Percentiles rank a stretch among this genome's conserved stretches.
Evolutionary conservation across 2,113 vertebrate genomes (phyloP).

Genomic region (Phaethornis superciliosus): DNA sequence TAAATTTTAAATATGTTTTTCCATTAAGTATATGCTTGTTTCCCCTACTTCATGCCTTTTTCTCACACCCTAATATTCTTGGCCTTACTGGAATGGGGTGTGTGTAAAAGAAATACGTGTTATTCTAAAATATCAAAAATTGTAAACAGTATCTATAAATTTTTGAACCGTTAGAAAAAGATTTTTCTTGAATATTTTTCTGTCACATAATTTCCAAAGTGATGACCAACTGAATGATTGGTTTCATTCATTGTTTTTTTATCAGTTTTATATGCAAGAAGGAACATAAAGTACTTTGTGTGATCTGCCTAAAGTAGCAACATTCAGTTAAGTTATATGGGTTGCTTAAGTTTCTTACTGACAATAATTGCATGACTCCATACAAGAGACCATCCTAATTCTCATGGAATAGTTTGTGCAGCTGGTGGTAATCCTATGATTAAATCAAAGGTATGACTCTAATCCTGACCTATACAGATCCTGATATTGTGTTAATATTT

Average conservation of each 20-base stretch:
- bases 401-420: background rate
- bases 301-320: background rate
- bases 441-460: background rate
- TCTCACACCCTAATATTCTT: background rate
- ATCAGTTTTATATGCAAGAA: background rate
- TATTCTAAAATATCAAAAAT: background rate
- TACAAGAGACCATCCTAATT: background rate
- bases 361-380: background rate
- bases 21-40: background rate
- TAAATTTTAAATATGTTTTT: background rate
- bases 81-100: background rate
- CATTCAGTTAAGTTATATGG: background rate
- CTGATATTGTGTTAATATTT: background rate
- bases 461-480: background rate
- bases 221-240: background rate
- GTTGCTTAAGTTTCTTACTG: background rate
- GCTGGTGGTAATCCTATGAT: background rate
- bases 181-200: background rate
- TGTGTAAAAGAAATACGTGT: background rate
- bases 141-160: background rate
- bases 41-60: background rate
- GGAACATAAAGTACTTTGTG: background rate
- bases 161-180: background rate
- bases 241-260: background rate
- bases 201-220: background rate